A percentile compares a stretch with the other conserved stretches of the same genome.
Conservation (phyloP, 2,888 invertebrate genomes). For the Euclidia mi region DNA sequence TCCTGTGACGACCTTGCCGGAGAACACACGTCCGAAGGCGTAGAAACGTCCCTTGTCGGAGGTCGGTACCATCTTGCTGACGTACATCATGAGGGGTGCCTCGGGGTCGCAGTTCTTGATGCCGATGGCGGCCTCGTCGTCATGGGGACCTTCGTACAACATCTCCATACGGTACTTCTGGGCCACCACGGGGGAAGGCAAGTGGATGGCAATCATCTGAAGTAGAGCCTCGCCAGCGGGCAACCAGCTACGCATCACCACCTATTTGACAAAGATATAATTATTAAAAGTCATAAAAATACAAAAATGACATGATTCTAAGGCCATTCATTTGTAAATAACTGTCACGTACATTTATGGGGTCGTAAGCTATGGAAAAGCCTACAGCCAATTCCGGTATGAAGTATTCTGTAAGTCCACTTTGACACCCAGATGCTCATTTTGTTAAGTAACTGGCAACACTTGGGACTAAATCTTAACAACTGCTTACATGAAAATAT, state of each 20-base stretch:
- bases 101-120: conserved; percentile 98
- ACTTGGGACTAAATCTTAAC: conserved; percentile 75
- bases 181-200: conserved; percentile 99
- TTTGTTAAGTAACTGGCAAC: conserved; percentile 79
- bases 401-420: conserved; percentile 82
- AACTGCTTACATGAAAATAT: neutral
- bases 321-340: no score
- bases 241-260: conserved; percentile 99
- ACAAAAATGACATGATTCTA: no score
- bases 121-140: conserved; percentile 98
- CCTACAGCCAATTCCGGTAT: conserved; percentile 84
- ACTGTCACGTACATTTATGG: conserved; percentile 84
- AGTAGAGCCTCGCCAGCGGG: conserved; percentile 99
- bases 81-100: conserved; percentile 99
- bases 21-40: conserved; percentile 99
- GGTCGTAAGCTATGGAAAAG: conserved; percentile 67
- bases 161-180: conserved; percentile 99
- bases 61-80: conserved; percentile 99
- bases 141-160: conserved; percentile 99
- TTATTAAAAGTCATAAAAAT: no score
- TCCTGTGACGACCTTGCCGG: conserved; percentile 97
- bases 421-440: conserved; percentile 87
- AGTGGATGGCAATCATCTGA: conserved; percentile 99
- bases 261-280: conserved; percentile 85
- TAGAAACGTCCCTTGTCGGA: conserved; percentile 99